These are phyloP conservation scores for Leucozona laternaria DNA, from an alignment of 2,888 invertebrate genomes.

Conservation along the genomic window DNA sequence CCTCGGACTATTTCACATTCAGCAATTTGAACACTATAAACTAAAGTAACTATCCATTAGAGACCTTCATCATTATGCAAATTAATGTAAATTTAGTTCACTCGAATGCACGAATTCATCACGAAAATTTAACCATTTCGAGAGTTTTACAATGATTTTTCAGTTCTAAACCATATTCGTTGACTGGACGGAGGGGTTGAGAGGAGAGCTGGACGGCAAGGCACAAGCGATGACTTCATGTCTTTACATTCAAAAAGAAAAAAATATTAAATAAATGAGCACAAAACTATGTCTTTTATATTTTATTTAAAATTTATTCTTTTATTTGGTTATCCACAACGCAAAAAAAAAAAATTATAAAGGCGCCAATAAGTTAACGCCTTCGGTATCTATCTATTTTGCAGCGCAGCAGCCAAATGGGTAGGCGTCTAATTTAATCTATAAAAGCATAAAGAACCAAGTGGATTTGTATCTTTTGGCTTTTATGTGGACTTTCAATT, in stretches of 20 bases:
- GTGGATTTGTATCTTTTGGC: conserved; percentile 45
- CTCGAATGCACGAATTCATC: conserved; percentile 41
- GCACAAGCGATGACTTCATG: conserved; percentile 10
- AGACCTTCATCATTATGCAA: conserved; percentile 43
- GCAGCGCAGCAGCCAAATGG: conserved; percentile 17
- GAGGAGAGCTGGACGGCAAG: no score
- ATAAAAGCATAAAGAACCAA: conserved; percentile 14
- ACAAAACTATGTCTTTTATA: conserved; percentile 18
- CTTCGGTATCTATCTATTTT: conserved; percentile 7
- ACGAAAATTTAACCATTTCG: conserved; percentile 39
- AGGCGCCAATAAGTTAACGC: conserved; percentile 42
- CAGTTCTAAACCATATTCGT: conserved; percentile 1
- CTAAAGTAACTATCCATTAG: conserved; percentile 33
- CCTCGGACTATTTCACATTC: neutral
- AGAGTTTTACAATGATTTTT: conserved; percentile 8
- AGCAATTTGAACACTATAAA: conserved; percentile 1
- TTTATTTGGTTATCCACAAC: conserved; percentile 16
- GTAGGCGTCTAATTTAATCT: conserved; percentile 59
- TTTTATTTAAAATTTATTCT: conserved; percentile 4
- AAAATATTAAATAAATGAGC: neutral
- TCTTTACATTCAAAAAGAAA: conserved; percentile 4
- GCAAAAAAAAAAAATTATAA: conserved; percentile 9
- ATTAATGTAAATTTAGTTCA: conserved; percentile 58
- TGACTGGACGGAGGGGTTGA: neutral
- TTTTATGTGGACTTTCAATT: conserved; percentile 40